phyloP scores from a whole-genome alignment of 2,888 invertebrate species.

The Synanthedon vespiformis region DNA sequence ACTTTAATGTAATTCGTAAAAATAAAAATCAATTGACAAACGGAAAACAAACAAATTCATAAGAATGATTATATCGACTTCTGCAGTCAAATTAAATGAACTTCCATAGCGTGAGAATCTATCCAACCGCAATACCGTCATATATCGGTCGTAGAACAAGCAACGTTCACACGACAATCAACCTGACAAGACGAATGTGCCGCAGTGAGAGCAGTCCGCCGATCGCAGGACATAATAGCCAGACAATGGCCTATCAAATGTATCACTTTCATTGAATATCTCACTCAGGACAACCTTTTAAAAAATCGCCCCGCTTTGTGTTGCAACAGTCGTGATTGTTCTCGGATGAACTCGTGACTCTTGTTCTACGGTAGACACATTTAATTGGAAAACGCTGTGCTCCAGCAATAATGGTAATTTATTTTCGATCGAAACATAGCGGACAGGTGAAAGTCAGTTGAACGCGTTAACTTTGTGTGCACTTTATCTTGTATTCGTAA shows the following conservation, averaged over 20 bases:
- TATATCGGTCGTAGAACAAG: background rate
- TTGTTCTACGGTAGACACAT: constrained; percentile 54
- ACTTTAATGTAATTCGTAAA: too few species aligned
- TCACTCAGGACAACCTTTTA: constrained; percentile 54
- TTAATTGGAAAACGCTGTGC: constrained; percentile 40
- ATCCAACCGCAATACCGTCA: background rate
- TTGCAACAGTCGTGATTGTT: constrained; percentile 57
- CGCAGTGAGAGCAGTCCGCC: constrained; percentile 34
- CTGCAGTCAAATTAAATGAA: too few species aligned
- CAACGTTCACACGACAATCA: constrained; percentile 57
- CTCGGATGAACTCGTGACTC: constrained; percentile 60
- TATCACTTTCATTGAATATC: constrained; percentile 40
- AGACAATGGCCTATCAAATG: constrained; percentile 54
- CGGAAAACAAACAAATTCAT: too few species aligned
- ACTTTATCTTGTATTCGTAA: constrained; percentile 17
- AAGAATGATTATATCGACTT: too few species aligned
- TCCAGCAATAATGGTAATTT: constrained; percentile 27
- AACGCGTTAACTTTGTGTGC: constrained; percentile 8
- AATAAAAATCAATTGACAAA: too few species aligned
- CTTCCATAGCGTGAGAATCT: too few species aligned
- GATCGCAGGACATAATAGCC: constrained; percentile 18
- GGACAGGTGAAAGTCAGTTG: constrained; percentile 47
- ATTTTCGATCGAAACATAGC: constrained; percentile 42
- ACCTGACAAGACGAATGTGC: constrained; percentile 41
- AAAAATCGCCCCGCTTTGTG: constrained; percentile 53